phyloP scores from a whole-genome alignment of 1,140 invertebrate genomes.

The Psix sp. region DNA sequence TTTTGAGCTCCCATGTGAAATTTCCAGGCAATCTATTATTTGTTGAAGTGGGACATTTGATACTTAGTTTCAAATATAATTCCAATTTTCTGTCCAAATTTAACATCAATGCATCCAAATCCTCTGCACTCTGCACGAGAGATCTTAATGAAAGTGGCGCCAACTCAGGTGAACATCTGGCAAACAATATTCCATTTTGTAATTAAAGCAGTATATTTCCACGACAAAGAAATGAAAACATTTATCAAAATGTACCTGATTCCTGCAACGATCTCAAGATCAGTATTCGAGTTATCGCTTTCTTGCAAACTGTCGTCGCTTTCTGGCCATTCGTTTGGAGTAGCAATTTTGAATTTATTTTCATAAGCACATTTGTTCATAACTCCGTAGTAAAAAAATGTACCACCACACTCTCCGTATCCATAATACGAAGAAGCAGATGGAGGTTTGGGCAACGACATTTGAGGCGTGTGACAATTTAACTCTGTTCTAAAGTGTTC shows the following conservation, averaged over 20 bases:
- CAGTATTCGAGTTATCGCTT: constrained; percentile 7
- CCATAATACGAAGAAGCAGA: constrained; percentile 70
- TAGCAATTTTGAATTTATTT: constrained; percentile 58
- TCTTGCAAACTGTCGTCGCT: no score
- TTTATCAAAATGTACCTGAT: constrained; percentile 40
- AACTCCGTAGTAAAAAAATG: constrained; percentile 72
- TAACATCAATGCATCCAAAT: constrained; percentile 53
- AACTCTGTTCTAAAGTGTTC: constrained; percentile 65
- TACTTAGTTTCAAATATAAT: constrained; percentile 64
- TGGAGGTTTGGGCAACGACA: constrained; percentile 47
- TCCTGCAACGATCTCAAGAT: constrained; percentile 65
- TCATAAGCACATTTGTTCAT: constrained; percentile 73
- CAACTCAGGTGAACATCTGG: constrained; percentile 70
- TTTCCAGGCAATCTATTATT: constrained; percentile 66
- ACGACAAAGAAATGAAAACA: no score
- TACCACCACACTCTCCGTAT: constrained; percentile 72
- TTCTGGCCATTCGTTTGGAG: constrained; percentile 1
- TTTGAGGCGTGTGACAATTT: constrained; percentile 30
- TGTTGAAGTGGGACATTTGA: constrained; percentile 65
- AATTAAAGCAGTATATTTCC: no score
- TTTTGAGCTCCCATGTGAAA: constrained; percentile 67
- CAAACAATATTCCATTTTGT: not conserved
- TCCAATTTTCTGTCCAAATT: constrained; percentile 52
- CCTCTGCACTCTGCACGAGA: constrained; percentile 58
- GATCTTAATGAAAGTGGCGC: constrained; percentile 66